phyloP scores from a whole-genome alignment of 2,797 vertebrate species.

The Rachycentron canadum region DNA sequence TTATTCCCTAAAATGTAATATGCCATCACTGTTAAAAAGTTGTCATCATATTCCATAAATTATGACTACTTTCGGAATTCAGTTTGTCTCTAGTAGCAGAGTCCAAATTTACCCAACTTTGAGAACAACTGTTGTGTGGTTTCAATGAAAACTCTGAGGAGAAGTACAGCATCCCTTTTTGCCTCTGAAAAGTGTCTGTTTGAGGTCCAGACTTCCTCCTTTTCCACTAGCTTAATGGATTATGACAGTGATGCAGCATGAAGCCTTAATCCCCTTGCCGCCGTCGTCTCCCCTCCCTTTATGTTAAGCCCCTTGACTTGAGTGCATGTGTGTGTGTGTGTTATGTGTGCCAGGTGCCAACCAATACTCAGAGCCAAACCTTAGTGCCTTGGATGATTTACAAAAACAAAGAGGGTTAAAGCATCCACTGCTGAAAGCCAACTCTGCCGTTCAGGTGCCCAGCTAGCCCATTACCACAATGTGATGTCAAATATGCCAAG shows the following conservation, averaged over 20 bases:
- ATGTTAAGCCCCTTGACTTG: constrained; percentile 74
- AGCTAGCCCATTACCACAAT: constrained; percentile 20
- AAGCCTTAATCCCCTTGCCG: constrained; percentile 75
- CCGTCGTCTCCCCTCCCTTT: constrained; percentile 71
- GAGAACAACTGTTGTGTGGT: constrained; percentile 30
- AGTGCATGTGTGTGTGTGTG: constrained; percentile 37
- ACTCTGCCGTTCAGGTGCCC: constrained; percentile 43
- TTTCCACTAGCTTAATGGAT: constrained; percentile 79
- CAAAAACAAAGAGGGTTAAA: constrained; percentile 56
- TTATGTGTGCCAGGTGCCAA: constrained; percentile 55
- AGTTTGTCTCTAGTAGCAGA: constrained; percentile 11
- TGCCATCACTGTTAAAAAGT: not conserved
- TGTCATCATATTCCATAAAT: constrained; percentile 10
- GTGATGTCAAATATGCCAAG: constrained; percentile 24
- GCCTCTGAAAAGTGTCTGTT: constrained; percentile 64
- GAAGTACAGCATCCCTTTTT: constrained; percentile 36
- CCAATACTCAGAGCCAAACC: constrained; percentile 46
- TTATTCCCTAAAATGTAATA: not conserved
- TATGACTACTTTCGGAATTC: constrained; percentile 17
- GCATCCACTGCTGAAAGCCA: constrained; percentile 39
- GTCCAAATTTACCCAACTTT: constrained; percentile 37
- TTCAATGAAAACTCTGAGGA: constrained; percentile 57
- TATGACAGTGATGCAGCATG: constrained; percentile 81
- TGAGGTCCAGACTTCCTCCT: constrained; percentile 59
- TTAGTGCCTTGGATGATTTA: constrained; percentile 47